Conservation (phyloP, 2,888 invertebrate species). For the Hipparchia semele region DNA sequence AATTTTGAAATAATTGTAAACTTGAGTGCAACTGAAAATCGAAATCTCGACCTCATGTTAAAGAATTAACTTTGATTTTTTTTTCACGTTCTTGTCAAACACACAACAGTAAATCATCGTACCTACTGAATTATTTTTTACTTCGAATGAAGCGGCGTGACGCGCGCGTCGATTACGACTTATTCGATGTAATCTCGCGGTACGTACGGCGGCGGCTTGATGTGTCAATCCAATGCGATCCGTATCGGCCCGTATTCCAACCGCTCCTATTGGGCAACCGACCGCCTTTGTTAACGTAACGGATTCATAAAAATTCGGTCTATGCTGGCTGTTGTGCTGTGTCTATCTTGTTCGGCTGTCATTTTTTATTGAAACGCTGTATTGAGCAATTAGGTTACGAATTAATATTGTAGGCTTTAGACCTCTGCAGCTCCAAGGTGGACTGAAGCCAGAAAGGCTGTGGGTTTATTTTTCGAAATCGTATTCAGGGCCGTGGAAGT, state of each 20-base stretch:
- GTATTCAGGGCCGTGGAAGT: neutral
- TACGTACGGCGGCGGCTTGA: conserved; percentile 65
- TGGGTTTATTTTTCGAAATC: neutral
- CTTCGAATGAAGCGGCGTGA: conserved; percentile 50
- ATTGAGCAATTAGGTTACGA: conserved; percentile 27
- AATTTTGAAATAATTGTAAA: too few relatives aligned
- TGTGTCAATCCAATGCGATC: conserved; percentile 72
- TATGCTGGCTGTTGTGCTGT: conserved; percentile 21
- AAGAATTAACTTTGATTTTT: neutral
- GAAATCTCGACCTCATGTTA: too few relatives aligned
- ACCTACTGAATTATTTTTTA: conserved; percentile 23
- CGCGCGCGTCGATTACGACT: conserved; percentile 65
- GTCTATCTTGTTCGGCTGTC: conserved; percentile 49
- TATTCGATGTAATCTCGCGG: conserved; percentile 68
- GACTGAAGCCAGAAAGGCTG: neutral
- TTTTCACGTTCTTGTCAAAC: conserved; percentile 1
- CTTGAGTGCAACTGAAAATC: too few relatives aligned
- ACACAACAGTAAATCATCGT: conserved; percentile 16
- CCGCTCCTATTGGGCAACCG: conserved; percentile 78
- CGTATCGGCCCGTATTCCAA: conserved; percentile 66
- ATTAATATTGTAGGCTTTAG: conserved; percentile 17
- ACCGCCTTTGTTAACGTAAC: conserved; percentile 77
- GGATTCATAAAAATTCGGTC: conserved; percentile 69
- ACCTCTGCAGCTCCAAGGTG: neutral
- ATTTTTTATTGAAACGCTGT: conserved; percentile 30